phyloP scores from a whole-genome alignment of 2,888 invertebrate genomes.

The Rhogogaster chlorosoma region DNA sequence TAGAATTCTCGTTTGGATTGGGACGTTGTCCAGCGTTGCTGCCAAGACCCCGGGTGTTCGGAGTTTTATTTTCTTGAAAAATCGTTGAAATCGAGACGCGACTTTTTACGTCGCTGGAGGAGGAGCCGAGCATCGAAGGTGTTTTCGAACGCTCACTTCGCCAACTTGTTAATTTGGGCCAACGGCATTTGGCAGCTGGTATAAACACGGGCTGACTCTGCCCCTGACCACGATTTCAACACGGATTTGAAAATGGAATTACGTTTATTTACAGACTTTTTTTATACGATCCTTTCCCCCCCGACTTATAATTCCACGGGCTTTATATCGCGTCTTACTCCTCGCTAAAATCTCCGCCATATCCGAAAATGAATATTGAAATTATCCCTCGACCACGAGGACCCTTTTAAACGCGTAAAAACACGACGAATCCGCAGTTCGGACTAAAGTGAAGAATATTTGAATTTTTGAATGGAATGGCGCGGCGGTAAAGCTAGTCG shows the following conservation, averaged over 20 bases:
- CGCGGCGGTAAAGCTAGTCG: constrained; percentile 22
- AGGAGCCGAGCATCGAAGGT: not conserved
- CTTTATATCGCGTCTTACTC: too few relatives aligned
- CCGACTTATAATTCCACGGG: too few relatives aligned
- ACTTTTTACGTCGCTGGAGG: not conserved
- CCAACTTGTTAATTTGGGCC: constrained; percentile 40
- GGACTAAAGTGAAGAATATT: too few relatives aligned
- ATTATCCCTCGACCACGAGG: too few relatives aligned
- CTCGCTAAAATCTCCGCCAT: too few relatives aligned
- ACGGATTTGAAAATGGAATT: constrained; percentile 11
- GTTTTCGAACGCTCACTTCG: not conserved
- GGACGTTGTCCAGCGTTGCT: not conserved
- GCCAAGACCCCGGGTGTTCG: not conserved
- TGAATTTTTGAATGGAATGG: not conserved
- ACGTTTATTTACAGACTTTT: constrained; percentile 42
- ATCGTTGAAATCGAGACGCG: not conserved
- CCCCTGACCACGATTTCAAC: constrained; percentile 51
- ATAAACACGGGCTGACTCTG: constrained; percentile 51
- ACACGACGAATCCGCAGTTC: too few relatives aligned
- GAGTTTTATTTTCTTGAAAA: not conserved
- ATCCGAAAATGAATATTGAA: too few relatives aligned
- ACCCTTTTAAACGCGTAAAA: too few relatives aligned
- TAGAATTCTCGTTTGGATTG: not conserved
- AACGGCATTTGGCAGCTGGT: constrained; percentile 49
- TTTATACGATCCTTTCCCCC: constrained; percentile 22